Base-by-base conservation (phyloP, 1,140 invertebrate genomes). In the Hypothenemus hampei region DNA sequence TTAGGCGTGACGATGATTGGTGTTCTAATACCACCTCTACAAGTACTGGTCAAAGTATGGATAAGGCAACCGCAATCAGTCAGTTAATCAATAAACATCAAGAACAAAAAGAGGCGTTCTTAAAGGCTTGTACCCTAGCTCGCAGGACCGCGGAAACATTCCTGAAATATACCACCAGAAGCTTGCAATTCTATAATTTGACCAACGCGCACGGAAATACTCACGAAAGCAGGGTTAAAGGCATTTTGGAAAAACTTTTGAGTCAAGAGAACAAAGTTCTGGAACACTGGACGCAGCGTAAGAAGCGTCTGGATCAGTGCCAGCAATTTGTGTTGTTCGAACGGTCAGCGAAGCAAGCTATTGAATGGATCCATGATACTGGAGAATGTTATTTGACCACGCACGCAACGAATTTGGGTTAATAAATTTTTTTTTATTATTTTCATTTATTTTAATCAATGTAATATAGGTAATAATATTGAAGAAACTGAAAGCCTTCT, bases 51-150 rank as follows among this genome's bases (percentile, higher is more conserved):
- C 77, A 72, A 18, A 72, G 69, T 46, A 69, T 74, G 37, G 81
- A 83, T 59, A 79, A 79, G 63, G 76, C 77, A 1, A 74, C 75
- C 20, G 69, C 75, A 3, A 82, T 95, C 24, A 80, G 83, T 4
- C 89, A 93, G 45, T 75, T 93, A 2, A 89, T 97, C 37, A 86
- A 87, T 40, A 97, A 97, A 70, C 95, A 98, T 72, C 92, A 95
- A 65, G 94, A 98, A 72, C 94, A 98, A 72, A 98, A 98, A 69
- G 95, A 98, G 74, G 93, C 93, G 3, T 97, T 97, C 72, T 76
- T 97, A 0, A 71, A 71, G 75, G 92, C 92, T 6, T 97, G 94
- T 69, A 97, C 94, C 3, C 74, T 97, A 44, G 94, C 95, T 3
- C 79, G 95, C 20, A 79, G 93, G 35, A 97, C 93, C 1, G 94